These are phyloP conservation scores for Ennomos erosarius DNA, from an alignment of 2,888 invertebrate genomes.

Conservation along the genomic window DNA sequence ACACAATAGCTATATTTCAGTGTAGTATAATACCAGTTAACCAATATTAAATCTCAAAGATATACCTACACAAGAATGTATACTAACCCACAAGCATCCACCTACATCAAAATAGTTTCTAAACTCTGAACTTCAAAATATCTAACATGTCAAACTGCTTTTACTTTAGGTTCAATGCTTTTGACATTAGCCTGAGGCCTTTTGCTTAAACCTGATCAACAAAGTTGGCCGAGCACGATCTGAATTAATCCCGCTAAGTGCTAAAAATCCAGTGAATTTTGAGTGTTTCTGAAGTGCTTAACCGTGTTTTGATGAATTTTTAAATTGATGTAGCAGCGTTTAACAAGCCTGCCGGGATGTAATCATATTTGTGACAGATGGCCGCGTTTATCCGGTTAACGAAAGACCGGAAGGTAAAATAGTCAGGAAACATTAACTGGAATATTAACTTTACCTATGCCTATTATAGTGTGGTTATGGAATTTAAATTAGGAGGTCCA, in stretches of 20 bases:
- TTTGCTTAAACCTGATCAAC: neutral
- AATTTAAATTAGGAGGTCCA: conserved; percentile 10
- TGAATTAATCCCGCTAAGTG: conserved; percentile 5
- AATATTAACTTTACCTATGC: no score
- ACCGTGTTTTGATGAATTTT: conserved; percentile 34
- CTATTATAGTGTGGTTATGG: no score
- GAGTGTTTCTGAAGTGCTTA: conserved; percentile 3
- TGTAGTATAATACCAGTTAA: no score
- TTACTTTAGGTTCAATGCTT: conserved; percentile 1
- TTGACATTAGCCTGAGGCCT: conserved; percentile 4
- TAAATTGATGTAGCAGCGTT: conserved; percentile 33
- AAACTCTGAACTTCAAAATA: conserved; percentile 2
- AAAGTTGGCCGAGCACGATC: conserved; percentile 1
- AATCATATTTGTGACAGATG: conserved; percentile 43
- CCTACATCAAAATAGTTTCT: conserved; percentile 2
- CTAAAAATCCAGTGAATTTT: conserved; percentile 4
- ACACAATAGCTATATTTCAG: no score
- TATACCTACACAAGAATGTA: neutral
- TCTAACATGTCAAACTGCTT: neutral
- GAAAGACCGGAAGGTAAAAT: conserved; percentile 38
- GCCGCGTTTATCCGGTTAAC: conserved; percentile 37
- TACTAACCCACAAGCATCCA: neutral
- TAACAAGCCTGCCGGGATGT: conserved; percentile 36
- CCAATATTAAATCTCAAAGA: no score
- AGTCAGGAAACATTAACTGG: conserved; percentile 30